Percentiles rank a stretch among this genome's conserved stretches.
These are phyloP conservation scores for Oryctolagus cuniculus DNA, from an alignment of 2,113 vertebrate species.

Conservation along the genomic window mOryCun1.1 NC_091432.1:219743001-219743500, in stretches of 20 bases:
- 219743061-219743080: neutral
- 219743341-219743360: too few species aligned
- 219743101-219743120: accelerated
- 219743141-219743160: neutral
- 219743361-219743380: too few species aligned
- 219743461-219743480: too few species aligned
- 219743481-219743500: too few species aligned
- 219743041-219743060: neutral
- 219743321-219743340: neutral
- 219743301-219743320: neutral
- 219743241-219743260: neutral
- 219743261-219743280: neutral
- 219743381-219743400: too few species aligned
- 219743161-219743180: neutral
- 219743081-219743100: neutral
- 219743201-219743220: neutral
- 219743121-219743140: neutral
- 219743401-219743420: too few species aligned
- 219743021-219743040: neutral
- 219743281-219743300: neutral
- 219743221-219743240: neutral
- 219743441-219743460: too few species aligned
- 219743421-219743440: too few species aligned
- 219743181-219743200: neutral
- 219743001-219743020: neutral